These are phyloP conservation scores for Brachypalpus laphriformis DNA, from an alignment of 2,888 invertebrate genomes.

Conservation along the genomic window DNA sequence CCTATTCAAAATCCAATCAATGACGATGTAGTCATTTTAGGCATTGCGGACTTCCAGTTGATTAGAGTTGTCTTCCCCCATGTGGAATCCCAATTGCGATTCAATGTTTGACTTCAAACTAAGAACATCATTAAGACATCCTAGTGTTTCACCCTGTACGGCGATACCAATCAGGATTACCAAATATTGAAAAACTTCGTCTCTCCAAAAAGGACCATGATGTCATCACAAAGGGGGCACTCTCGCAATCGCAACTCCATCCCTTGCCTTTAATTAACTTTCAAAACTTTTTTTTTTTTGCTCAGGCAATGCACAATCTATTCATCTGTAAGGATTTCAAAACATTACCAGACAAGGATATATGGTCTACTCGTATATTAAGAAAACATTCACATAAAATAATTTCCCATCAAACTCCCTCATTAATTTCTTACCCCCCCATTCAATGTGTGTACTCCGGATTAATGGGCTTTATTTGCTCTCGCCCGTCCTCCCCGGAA, in stretches of 20 bases:
- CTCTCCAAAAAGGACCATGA: slow-evolving; percentile 14
- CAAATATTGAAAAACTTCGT: slow-evolving; percentile 66
- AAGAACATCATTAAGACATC: slow-evolving; percentile 9
- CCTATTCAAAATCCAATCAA: too few species aligned
- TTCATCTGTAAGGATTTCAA: slow-evolving; percentile 13
- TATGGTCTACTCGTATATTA: slow-evolving; percentile 37
- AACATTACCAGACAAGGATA: slow-evolving; percentile 15
- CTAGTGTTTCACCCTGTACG: background rate
- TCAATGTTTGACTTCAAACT: slow-evolving; percentile 43
- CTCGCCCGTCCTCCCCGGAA: background rate
- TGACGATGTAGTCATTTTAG: too few species aligned
- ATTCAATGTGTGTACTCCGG: slow-evolving; percentile 49
- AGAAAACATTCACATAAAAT: slow-evolving; percentile 73
- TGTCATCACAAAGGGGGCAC: slow-evolving; percentile 36
- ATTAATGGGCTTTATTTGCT: slow-evolving; percentile 59
- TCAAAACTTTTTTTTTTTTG: slow-evolving; percentile 43
- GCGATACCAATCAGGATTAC: slow-evolving; percentile 38
- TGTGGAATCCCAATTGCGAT: background rate
- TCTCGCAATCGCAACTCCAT: slow-evolving; percentile 31
- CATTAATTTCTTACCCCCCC: slow-evolving; percentile 66
- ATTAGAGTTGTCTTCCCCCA: background rate
- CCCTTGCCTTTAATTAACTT: slow-evolving; percentile 65
- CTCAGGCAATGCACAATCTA: slow-evolving; percentile 31
- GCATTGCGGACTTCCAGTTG: background rate
- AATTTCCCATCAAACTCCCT: slow-evolving; percentile 65